These are phyloP conservation scores for Oscarella lobularis DNA, from an alignment of 37 sponge, comb jelly and placozoan species.

Conservation along the genomic window DNA sequence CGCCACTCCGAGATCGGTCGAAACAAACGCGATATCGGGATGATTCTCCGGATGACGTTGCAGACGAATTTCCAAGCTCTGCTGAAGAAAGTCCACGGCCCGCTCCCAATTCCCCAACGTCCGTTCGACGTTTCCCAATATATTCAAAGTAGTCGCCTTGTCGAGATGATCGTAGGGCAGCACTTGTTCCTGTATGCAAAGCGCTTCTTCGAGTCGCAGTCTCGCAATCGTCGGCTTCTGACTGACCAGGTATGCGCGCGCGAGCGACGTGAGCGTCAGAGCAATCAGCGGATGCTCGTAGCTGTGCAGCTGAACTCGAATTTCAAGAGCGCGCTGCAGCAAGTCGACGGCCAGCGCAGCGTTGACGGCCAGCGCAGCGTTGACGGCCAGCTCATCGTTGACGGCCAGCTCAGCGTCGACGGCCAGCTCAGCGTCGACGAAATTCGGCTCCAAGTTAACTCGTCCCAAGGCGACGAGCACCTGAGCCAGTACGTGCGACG, in stretches of 20 bases:
- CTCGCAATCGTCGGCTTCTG: not conserved
- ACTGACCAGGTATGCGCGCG: not conserved
- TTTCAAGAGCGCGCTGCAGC: not conserved
- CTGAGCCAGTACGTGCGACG: not conserved
- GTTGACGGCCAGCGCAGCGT: not conserved
- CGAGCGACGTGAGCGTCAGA: not conserved
- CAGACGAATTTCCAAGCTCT: not conserved
- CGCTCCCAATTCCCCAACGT: not conserved
- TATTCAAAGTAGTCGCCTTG: not conserved
- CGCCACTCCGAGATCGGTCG: not conserved
- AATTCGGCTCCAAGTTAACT: not conserved
- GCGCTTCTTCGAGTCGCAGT: not conserved
- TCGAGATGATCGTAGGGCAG: not conserved
- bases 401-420: no score
- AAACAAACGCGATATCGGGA: not conserved
- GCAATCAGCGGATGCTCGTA: not conserved
- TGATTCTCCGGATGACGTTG: not conserved
- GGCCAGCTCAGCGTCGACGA: not conserved
- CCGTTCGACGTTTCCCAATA: conserved; percentile 1
- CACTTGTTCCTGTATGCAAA: not conserved
- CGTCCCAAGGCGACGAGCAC: not conserved
- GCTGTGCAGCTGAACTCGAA: not conserved
- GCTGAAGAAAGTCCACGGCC: not conserved
- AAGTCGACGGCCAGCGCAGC: not conserved
- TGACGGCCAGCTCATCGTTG: not conserved